Percentiles rank a stretch among this genome's conserved stretches.
phyloP scores from a whole-genome alignment of 2,888 invertebrate genomes.

The Blera fallax region DNA sequence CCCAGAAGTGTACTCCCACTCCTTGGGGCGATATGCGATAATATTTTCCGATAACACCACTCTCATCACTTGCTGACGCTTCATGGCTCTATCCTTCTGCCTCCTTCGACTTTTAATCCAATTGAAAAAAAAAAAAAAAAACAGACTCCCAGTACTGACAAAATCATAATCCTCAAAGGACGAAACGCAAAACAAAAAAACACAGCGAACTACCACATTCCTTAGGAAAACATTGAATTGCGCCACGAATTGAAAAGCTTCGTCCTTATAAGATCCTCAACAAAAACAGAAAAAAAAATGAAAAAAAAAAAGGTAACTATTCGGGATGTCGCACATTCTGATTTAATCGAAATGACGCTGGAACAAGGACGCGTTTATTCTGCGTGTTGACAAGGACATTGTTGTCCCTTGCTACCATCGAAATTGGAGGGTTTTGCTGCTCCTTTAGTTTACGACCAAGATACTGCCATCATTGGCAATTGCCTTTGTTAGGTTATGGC shows the following conservation, averaged over 20 bases:
- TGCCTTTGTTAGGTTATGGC: slow-evolving; percentile 68
- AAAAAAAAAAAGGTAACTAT: slow-evolving; percentile 52
- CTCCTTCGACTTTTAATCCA: slow-evolving; percentile 19
- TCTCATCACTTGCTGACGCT: slow-evolving; percentile 35
- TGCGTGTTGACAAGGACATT: slow-evolving; percentile 62
- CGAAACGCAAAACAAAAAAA: not conserved
- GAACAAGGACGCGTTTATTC: slow-evolving; percentile 24
- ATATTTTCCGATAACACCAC: slow-evolving; percentile 61
- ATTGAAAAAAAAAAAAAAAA: slow-evolving; percentile 1
- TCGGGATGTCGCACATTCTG: slow-evolving; percentile 64
- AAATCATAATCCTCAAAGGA: slow-evolving; percentile 51
- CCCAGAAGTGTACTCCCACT: slow-evolving; percentile 2
- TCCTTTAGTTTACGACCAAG: slow-evolving; percentile 67
- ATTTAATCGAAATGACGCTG: slow-evolving; percentile 57
- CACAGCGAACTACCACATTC: not conserved
- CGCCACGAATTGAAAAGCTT: slow-evolving; percentile 5
- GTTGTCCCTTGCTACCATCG: slow-evolving; percentile 30
- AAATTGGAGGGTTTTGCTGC: slow-evolving; percentile 11
- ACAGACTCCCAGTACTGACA: slow-evolving; percentile 9
- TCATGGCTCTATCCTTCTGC: slow-evolving; percentile 7
- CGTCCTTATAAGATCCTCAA: slow-evolving; percentile 23
- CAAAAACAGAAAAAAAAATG: not conserved
- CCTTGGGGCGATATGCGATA: slow-evolving; percentile 11
- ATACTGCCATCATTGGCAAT: slow-evolving; percentile 60
- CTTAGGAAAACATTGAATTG: slow-evolving; percentile 13